A percentile compares a stretch with the other conserved stretches of the same genome.
Conservation (phyloP, 2,888 invertebrate species). For the Callinectes sapidus region DNA sequence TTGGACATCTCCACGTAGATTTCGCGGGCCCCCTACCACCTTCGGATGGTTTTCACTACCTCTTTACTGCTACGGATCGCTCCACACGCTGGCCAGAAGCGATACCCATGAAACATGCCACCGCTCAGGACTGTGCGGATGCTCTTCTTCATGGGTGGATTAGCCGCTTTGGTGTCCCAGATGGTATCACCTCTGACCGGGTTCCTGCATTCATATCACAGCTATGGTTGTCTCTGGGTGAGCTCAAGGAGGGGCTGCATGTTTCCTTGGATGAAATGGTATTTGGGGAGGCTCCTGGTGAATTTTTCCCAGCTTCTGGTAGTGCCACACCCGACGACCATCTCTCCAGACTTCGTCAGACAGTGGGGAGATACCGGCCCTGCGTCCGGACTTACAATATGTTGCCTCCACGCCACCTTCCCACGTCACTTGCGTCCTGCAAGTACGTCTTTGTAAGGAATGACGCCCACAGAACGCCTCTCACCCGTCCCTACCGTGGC, state of each 20-base stretch:
- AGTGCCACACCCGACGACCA: background rate
- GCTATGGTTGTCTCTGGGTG: slow-evolving; percentile 57
- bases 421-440: background rate
- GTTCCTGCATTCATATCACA: slow-evolving; percentile 72
- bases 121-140: slow-evolving; percentile 66
- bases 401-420: background rate
- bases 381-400: background rate
- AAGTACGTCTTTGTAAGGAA: slow-evolving; percentile 34
- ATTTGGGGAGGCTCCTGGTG: slow-evolving; percentile 73
- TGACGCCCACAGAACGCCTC: slow-evolving; percentile 15
- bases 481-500: slow-evolving; percentile 32
- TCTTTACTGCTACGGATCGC: too few species aligned
- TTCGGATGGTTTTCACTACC: slow-evolving; percentile 52
- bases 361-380: background rate
- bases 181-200: slow-evolving; percentile 73
- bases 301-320: slow-evolving; percentile 1
- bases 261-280: slow-evolving; percentile 73
- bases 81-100: slow-evolving; percentile 73
- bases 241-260: slow-evolving; percentile 67
- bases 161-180: slow-evolving; percentile 72
- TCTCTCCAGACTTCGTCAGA: background rate
- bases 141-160: slow-evolving; percentile 73
- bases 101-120: slow-evolving; percentile 71
- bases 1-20: slow-evolving; percentile 72
- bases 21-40: slow-evolving; percentile 69